phyloP scores from a whole-genome alignment of 92 coral and sea anemone genomes.

The Pocillopora grandis region DNA sequence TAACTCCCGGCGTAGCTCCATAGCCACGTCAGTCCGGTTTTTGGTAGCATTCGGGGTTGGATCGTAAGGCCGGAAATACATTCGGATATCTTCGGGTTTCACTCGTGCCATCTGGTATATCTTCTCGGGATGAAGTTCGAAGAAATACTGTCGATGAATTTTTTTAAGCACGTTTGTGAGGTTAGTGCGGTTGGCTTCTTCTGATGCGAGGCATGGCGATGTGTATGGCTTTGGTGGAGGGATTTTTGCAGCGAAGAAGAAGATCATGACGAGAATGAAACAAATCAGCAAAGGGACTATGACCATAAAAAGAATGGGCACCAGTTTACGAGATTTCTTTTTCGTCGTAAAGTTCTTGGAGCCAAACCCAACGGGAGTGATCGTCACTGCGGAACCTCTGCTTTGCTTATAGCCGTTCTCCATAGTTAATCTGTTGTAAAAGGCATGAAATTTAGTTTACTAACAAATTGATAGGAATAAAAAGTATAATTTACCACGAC shows the following conservation, averaged over 20 bases:
- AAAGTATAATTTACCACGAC: too few relatives aligned
- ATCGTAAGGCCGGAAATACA: slow-evolving; percentile 52
- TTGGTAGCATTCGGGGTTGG: slow-evolving; percentile 49
- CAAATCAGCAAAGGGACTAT: slow-evolving; percentile 11
- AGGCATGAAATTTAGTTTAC: not conserved
- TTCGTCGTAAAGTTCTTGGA: not conserved
- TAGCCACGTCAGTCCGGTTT: slow-evolving; percentile 55
- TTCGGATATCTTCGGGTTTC: slow-evolving; percentile 43
- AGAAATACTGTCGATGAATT: slow-evolving; percentile 11
- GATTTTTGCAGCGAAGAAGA: slow-evolving; percentile 2
- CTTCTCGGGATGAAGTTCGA: slow-evolving; percentile 33
- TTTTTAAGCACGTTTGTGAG: slow-evolving; percentile 14
- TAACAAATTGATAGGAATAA: too few relatives aligned
- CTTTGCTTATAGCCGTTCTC: slow-evolving; percentile 18
- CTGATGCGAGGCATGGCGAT: slow-evolving; percentile 17
- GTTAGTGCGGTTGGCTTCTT: slow-evolving; percentile 27
- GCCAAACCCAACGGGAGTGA: not conserved
- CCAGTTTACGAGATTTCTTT: slow-evolving; percentile 12
- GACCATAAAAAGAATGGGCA: not conserved
- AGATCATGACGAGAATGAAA: slow-evolving; percentile 8
- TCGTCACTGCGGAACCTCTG: not conserved
- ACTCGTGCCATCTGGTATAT: slow-evolving; percentile 20
- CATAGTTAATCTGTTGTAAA: not conserved
- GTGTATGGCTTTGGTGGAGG: slow-evolving; percentile 25
- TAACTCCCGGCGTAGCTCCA: slow-evolving; percentile 28